Percentiles rank a stretch among this genome's conserved stretches.
These are phyloP conservation scores for Columbina picui DNA, from an alignment of 2,113 vertebrate species.

Conservation along the genomic window DNA sequence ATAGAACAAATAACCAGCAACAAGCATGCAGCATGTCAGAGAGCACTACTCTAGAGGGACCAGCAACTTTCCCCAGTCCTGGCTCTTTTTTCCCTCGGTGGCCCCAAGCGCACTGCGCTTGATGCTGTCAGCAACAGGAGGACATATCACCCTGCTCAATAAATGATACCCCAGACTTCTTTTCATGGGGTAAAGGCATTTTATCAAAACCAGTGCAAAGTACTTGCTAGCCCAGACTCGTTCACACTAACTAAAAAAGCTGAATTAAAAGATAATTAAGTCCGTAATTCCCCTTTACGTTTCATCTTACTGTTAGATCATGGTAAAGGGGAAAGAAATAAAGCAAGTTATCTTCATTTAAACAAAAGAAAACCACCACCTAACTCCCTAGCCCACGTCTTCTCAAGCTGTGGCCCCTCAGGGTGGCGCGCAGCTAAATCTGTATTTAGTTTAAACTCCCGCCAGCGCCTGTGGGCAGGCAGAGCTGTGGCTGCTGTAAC, in stretches of 20 bases:
- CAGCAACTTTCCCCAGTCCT: background rate
- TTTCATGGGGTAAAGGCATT: background rate
- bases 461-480: background rate
- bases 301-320: background rate
- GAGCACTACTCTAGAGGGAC: background rate
- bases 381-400: background rate
- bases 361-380: background rate
- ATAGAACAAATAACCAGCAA: background rate
- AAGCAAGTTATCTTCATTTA: background rate
- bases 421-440: background rate
- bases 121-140: background rate
- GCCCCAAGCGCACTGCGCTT: background rate
- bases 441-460: background rate
- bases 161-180: background rate
- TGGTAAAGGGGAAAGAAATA: background rate
- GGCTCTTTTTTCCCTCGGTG: background rate
- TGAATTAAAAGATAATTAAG: slow-evolving; percentile 31
- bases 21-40: background rate
- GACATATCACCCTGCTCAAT: background rate
- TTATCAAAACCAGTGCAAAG: background rate
- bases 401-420: background rate
- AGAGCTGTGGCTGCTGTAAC: background rate
- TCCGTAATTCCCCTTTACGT: slow-evolving; percentile 43
- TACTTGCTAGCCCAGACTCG: slow-evolving; percentile 32
- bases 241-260: background rate